A percentile compares a stretch with the other conserved stretches of the same genome.
These are phyloP conservation scores for Hemibagrus guttatus DNA, from an alignment of 2,797 vertebrate species.

Conservation along the genomic window DNA sequence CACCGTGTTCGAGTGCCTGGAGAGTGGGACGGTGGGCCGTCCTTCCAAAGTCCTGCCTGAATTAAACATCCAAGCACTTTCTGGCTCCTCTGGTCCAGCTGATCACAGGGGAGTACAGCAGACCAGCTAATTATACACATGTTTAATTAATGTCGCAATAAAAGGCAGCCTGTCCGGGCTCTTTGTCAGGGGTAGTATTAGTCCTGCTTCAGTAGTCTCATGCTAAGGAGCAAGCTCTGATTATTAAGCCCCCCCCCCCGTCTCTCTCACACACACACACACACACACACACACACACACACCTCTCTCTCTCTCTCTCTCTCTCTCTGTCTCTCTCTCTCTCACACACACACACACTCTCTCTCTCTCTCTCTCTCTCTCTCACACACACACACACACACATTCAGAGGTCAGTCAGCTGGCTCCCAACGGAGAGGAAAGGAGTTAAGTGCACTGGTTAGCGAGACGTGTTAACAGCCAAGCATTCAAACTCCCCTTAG, in stretches of 20 bases:
- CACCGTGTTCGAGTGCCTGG: slow-evolving; percentile 82
- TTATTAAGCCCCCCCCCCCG: slow-evolving; percentile 64
- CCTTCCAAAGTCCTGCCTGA: slow-evolving; percentile 59
- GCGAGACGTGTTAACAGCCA: slow-evolving; percentile 73
- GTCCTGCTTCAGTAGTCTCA: slow-evolving; percentile 66
- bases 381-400: neutral
- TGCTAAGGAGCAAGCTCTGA: slow-evolving; percentile 58
- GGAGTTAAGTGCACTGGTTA: slow-evolving; percentile 70
- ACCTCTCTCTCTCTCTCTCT: slow-evolving; percentile 13
- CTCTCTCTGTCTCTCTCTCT: slow-evolving; percentile 16
- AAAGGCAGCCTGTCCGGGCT: slow-evolving; percentile 68
- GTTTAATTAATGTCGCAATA: slow-evolving; percentile 80
- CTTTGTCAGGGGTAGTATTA: slow-evolving; percentile 66
- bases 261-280: no score
- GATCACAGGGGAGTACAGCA: slow-evolving; percentile 47
- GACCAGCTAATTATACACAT: slow-evolving; percentile 66
- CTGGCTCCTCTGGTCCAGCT: slow-evolving; percentile 37
- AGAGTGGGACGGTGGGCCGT: slow-evolving; percentile 78
- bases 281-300: neutral
- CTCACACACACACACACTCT: neutral
- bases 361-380: slow-evolving; percentile 24
- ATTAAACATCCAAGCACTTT: slow-evolving; percentile 31
- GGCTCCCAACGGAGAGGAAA: slow-evolving; percentile 67
- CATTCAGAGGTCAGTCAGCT: slow-evolving; percentile 70
- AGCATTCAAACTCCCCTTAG: slow-evolving; percentile 68